phyloP scores from a whole-genome alignment of 2,888 invertebrate species.

The Tyria jacobaeae region DNA sequence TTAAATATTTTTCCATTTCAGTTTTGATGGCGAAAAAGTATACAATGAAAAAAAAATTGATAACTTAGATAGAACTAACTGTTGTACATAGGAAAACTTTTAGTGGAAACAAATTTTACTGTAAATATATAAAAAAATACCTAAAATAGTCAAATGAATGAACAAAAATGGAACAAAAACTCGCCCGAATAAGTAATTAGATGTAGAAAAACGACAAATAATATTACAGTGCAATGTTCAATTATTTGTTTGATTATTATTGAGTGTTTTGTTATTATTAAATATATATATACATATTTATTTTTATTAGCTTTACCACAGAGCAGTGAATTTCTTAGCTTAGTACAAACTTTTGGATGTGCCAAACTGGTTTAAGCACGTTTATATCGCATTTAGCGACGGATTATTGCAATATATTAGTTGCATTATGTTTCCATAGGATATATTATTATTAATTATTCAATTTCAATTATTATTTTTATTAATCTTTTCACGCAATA shows the following conservation, averaged over 20 bases:
- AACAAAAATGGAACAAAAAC: conserved; percentile 83
- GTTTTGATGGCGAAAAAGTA: conserved; percentile 64
- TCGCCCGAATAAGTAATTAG: conserved; percentile 84
- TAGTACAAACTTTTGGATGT: conserved; percentile 83
- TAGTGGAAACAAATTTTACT: conserved; percentile 73
- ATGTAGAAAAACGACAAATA: conserved; percentile 69
- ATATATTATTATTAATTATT: conserved; percentile 54
- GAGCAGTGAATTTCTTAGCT: conserved; percentile 79
- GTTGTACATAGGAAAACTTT: conserved; percentile 78
- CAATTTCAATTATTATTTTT: conserved; percentile 58
- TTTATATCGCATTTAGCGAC: conserved; percentile 78
- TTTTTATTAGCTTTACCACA: conserved; percentile 77
- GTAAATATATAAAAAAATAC: conserved; percentile 74
- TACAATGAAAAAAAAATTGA: conserved; percentile 61
- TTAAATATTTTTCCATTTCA: conserved; percentile 52
- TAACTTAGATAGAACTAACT: conserved; percentile 79
- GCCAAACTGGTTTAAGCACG: conserved; percentile 82
- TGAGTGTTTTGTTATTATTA: conserved; percentile 64
- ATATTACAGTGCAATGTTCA: conserved; percentile 80
- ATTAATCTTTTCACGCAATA: conserved; percentile 80
- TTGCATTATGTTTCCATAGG: conserved; percentile 72
- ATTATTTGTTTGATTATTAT: conserved; percentile 72
- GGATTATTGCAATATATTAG: conserved; percentile 59
- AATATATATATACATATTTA: conserved; percentile 71
- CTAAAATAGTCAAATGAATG: conserved; percentile 72